Evolutionary conservation across 2,797 vertebrate genomes (phyloP).

Genomic region (Hypotaenidia philippensis): DNA sequence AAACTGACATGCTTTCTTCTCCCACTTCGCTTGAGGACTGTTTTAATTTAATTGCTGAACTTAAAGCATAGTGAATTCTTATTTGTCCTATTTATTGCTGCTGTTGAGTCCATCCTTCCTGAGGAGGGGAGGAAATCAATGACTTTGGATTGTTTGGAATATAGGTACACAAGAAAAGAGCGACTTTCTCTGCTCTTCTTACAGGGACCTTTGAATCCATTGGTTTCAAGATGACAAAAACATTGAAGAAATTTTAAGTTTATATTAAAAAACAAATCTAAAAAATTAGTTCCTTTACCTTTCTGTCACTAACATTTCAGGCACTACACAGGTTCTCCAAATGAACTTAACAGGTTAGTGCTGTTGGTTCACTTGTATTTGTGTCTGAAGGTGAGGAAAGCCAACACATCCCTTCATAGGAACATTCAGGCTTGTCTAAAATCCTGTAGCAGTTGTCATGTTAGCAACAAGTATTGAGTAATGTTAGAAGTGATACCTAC

Average conservation of each 20-base stretch:
- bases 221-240: not conserved
- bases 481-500: not conserved
- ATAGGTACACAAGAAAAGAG: not conserved
- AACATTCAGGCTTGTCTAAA: not conserved
- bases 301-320: not conserved
- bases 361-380: not conserved
- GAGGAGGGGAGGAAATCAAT: not conserved
- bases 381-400: not conserved
- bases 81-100: not conserved
- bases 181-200: not conserved
- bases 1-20: not conserved
- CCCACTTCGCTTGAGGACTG: rapidly evolving
- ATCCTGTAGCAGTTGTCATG: too few relatives aligned
- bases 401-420: not conserved
- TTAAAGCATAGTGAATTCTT: not conserved
- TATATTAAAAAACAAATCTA: not conserved
- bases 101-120: not conserved
- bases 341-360: not conserved
- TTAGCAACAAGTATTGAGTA: not conserved
- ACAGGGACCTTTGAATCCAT: not conserved
- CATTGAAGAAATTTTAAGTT: not conserved
- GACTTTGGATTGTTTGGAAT: not conserved
- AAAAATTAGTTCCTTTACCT: not conserved
- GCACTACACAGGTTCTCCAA: not conserved
- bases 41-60: not conserved